Conservation (phyloP, 2,797 vertebrate species). For the Pogonophryne albipinna region DNA sequence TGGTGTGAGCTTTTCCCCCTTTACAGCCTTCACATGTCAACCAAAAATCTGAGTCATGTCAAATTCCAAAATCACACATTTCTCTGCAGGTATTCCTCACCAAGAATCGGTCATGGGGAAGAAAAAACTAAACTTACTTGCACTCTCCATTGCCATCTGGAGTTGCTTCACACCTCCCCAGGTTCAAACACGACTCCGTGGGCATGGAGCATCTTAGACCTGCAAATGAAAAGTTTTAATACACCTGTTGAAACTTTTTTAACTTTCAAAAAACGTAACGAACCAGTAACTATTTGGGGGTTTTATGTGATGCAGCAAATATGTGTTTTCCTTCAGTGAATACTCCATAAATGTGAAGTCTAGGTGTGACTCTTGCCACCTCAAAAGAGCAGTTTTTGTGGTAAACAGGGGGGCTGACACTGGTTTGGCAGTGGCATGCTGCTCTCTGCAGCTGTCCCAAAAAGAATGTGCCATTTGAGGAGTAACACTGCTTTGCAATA, state of each 20-base stretch:
- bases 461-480: slow-evolving; percentile 58
- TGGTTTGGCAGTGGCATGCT: slow-evolving; percentile 51
- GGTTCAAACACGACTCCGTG: slow-evolving; percentile 90
- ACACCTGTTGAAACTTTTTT: slow-evolving; percentile 33
- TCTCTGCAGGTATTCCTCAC: background rate
- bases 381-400: slow-evolving; percentile 62
- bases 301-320: background rate
- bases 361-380: slow-evolving; percentile 73
- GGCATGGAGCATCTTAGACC: slow-evolving; percentile 90
- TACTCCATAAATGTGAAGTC: slow-evolving; percentile 42
- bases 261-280: slow-evolving; percentile 6
- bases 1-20: slow-evolving; percentile 36
- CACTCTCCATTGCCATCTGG: slow-evolving; percentile 90
- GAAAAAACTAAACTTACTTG: slow-evolving; percentile 85
- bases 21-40: slow-evolving; percentile 68
- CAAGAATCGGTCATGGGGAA: background rate
- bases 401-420: slow-evolving; percentile 57
- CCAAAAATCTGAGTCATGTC: slow-evolving; percentile 45
- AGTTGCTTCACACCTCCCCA: slow-evolving; percentile 89
- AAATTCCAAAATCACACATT: slow-evolving; percentile 29
- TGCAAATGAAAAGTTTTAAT: slow-evolving; percentile 77
- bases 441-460: slow-evolving; percentile 58
- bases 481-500: slow-evolving; percentile 65
- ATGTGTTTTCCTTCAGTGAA: slow-evolving; percentile 18
- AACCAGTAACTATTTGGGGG: background rate